Evolutionary conservation across 2,113 vertebrate species (phyloP).

Genomic region (Centrocercus urophasianus): DNA sequence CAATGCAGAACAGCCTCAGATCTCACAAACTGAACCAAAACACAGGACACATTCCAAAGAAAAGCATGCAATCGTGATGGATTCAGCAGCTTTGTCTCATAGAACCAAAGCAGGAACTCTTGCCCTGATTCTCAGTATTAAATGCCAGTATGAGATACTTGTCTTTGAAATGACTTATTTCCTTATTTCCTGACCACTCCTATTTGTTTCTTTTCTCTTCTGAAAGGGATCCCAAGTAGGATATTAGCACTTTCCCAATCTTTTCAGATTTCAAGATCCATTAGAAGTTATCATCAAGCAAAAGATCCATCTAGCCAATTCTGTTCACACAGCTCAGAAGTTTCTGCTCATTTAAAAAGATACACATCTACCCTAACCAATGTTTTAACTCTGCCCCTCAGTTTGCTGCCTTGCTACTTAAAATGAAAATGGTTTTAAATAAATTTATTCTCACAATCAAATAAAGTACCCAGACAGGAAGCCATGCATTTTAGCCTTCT

Average conservation of each 20-base stretch:
- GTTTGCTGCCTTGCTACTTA: not conserved
- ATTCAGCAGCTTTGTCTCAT: not conserved
- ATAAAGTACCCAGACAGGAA: not conserved
- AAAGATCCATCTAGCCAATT: not conserved
- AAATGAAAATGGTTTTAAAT: not conserved
- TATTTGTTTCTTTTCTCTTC: not conserved
- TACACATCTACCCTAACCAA: not conserved
- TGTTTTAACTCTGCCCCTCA: not conserved
- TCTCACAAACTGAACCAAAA: conserved; percentile 30
- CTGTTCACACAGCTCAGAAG: not conserved
- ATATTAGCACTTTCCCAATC: not conserved
- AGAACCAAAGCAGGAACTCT: not conserved
- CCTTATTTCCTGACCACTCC: not conserved
- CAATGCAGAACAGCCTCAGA: conserved; percentile 34
- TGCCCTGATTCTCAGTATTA: not conserved
- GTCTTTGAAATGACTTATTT: not conserved
- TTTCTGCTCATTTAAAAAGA: not conserved
- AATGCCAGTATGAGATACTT: not conserved
- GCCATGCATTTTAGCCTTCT: not conserved
- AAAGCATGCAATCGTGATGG: conserved; percentile 21
- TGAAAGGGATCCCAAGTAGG: not conserved
- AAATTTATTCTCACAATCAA: not conserved
- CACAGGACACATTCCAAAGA: conserved; percentile 38
- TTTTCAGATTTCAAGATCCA: not conserved
- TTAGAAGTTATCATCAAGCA: not conserved